phyloP scores from a whole-genome alignment of 2,888 invertebrate genomes.

The Drosophila sordidula region DNA sequence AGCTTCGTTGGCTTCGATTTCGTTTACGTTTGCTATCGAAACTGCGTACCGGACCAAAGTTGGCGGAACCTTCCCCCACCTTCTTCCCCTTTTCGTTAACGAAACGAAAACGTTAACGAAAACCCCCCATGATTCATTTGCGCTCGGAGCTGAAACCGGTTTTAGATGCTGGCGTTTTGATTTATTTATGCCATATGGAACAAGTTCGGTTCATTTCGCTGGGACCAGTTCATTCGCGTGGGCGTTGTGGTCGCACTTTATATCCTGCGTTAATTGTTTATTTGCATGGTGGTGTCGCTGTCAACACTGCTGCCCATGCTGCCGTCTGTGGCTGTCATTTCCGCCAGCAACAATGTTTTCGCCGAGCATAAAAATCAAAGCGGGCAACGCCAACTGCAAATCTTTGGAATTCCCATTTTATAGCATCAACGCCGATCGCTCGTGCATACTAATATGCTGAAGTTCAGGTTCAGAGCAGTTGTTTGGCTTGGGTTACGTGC shows the following conservation, averaged over 20 bases:
- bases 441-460: conserved; percentile 48
- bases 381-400: conserved; percentile 1
- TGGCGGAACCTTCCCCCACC: conserved; percentile 6
- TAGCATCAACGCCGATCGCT: conserved; percentile 8
- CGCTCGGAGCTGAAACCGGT: conserved; percentile 11
- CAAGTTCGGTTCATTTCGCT: background rate
- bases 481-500: conserved; percentile 54
- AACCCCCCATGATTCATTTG: conserved; percentile 12
- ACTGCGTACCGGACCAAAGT: conserved; percentile 12
- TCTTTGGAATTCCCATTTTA: conserved; percentile 47
- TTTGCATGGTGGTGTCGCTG: conserved; percentile 4
- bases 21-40: background rate
- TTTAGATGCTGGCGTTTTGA: conserved; percentile 1
- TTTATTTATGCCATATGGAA: background rate
- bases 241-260: conserved; percentile 23
- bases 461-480: conserved; percentile 30
- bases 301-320: background rate
- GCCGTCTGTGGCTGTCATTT: conserved; percentile 20
- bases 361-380: conserved; percentile 23
- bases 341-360: conserved; percentile 35
- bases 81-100: background rate
- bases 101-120: conserved; percentile 16
- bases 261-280: conserved; percentile 36
- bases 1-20: conserved; percentile 2
- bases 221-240: conserved; percentile 6